Percentiles rank a stretch among this genome's conserved stretches.
These are phyloP conservation scores for Clamator glandarius DNA, from an alignment of 2,797 vertebrate genomes.

Conservation along the genomic window DNA sequence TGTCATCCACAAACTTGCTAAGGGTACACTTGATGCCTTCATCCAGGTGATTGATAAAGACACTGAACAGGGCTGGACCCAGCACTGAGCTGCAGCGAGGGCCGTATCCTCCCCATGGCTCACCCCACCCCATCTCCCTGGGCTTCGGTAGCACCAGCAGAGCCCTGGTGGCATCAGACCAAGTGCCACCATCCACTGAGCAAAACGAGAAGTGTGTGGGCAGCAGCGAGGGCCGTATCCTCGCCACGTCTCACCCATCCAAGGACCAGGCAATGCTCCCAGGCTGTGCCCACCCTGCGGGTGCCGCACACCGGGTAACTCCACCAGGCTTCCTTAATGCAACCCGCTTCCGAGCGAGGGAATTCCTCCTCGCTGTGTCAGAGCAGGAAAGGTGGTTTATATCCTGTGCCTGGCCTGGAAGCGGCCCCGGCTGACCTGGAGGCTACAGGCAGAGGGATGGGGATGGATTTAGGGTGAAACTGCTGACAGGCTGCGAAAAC, in stretches of 20 bases:
- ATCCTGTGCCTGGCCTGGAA: slow-evolving; percentile 50
- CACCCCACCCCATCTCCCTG: neutral
- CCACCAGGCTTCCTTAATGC: slow-evolving; percentile 22
- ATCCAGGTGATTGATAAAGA: too few relatives aligned
- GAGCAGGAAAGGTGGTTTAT: slow-evolving; percentile 74
- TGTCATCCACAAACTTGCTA: too few relatives aligned
- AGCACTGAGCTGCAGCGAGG: too few relatives aligned
- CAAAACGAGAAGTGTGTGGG: neutral
- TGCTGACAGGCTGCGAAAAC: neutral
- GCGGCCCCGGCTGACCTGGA: neutral
- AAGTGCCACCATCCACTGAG: rapidly evolving
- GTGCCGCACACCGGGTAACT: neutral
- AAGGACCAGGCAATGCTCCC: rapidly evolving
- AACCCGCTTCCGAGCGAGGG: neutral
- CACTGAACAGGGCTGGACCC: too few relatives aligned
- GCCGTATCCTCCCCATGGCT: too few relatives aligned
- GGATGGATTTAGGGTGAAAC: neutral
- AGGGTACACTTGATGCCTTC: too few relatives aligned
- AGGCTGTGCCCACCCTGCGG: neutral
- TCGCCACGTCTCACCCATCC: rapidly evolving
- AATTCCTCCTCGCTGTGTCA: slow-evolving; percentile 60
- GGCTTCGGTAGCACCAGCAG: neutral
- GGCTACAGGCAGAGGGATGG: neutral
- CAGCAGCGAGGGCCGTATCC: rapidly evolving
- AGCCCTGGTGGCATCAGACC: neutral